These are phyloP conservation scores for Ferdinandea cuprea DNA, from an alignment of 2,888 invertebrate genomes.

Conservation along the genomic window DNA sequence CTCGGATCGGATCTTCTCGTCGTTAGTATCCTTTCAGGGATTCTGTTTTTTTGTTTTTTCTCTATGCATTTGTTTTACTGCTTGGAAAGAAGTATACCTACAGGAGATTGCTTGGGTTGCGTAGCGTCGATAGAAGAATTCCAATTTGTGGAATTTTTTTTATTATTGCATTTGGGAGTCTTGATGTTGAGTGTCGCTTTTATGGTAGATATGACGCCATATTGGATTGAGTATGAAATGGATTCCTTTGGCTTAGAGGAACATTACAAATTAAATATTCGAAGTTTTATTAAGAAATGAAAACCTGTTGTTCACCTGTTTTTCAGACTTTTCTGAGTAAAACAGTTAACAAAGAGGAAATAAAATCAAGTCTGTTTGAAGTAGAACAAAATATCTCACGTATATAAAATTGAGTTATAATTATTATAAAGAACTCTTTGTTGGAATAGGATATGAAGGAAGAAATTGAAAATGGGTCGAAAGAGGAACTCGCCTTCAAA, in stretches of 20 bases:
- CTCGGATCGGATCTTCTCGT: slow-evolving; percentile 16
- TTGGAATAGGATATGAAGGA: no score
- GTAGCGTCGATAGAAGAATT: slow-evolving; percentile 38
- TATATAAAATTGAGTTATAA: no score
- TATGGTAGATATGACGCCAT: slow-evolving; percentile 4
- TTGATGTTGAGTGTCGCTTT: slow-evolving; percentile 35
- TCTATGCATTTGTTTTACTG: not conserved
- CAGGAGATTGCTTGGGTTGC: slow-evolving; percentile 13
- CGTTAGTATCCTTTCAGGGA: slow-evolving; percentile 4
- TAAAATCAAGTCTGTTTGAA: not conserved
- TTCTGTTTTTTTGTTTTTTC: no score
- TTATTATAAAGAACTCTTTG: no score
- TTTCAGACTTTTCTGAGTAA: not conserved
- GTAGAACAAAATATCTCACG: no score
- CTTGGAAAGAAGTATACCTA: not conserved
- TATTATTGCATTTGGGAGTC: slow-evolving; percentile 17
- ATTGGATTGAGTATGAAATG: slow-evolving; percentile 42
- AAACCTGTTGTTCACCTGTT: no score
- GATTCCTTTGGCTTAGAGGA: slow-evolving; percentile 13
- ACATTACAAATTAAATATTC: slow-evolving; percentile 15
- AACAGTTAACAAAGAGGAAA: not conserved
- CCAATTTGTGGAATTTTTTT: slow-evolving; percentile 55
- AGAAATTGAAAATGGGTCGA: no score
- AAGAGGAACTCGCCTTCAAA: no score
- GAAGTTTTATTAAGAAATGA: not conserved